phyloP scores from a whole-genome alignment of 2,797 vertebrate species.

The Malurus leucopterus region DNA sequence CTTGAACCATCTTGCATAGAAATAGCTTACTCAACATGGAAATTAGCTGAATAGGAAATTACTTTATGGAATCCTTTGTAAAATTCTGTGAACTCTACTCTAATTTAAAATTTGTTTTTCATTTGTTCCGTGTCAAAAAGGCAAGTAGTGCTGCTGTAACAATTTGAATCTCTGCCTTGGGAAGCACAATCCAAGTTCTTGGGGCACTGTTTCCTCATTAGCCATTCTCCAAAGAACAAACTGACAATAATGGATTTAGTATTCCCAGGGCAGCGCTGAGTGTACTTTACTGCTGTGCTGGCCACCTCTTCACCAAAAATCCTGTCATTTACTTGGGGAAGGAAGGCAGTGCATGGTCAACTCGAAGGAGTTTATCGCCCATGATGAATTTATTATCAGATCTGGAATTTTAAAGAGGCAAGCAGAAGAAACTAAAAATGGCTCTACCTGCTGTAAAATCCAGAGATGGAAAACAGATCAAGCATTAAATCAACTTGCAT shows the following conservation, averaged over 20 bases:
- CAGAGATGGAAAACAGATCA: constrained; percentile 7
- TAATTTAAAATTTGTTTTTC: constrained; percentile 41
- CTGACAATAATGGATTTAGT: constrained; percentile 57
- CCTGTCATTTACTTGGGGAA: background rate
- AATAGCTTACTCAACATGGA: background rate
- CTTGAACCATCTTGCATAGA: background rate
- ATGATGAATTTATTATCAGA: background rate
- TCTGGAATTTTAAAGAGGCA: background rate
- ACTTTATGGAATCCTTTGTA: background rate
- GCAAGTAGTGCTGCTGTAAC: constrained; percentile 15
- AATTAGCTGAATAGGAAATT: constrained; percentile 8
- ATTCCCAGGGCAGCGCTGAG: constrained; percentile 8
- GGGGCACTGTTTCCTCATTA: constrained; percentile 34
- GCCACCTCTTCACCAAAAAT: constrained; percentile 29
- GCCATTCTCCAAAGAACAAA: constrained; percentile 45
- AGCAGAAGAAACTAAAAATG: background rate
- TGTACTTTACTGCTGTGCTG: constrained; percentile 3
- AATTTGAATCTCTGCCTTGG: constrained; percentile 26
- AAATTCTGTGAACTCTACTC: constrained; percentile 11
- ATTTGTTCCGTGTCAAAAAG: constrained; percentile 30
- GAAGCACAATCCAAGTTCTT: background rate
- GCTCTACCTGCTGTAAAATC: background rate
- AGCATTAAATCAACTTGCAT: background rate
- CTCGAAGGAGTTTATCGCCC: background rate
- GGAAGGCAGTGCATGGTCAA: background rate